Conservation (phyloP, 2,113 vertebrate genomes). For the Loxodonta africana region DNA sequence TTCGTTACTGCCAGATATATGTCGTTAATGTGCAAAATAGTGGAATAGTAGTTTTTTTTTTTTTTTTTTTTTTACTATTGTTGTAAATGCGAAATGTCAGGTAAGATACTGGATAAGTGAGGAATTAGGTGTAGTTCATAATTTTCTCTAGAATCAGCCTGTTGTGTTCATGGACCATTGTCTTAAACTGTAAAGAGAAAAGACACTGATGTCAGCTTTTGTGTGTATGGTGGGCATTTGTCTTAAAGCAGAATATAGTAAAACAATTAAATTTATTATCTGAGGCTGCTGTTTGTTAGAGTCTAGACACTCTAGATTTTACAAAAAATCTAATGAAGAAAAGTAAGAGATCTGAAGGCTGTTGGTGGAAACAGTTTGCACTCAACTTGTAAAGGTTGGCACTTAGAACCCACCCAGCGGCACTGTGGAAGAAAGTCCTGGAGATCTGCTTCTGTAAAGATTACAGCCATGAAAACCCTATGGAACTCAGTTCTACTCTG, state of each 20-base stretch:
- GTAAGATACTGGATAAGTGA: too few relatives aligned
- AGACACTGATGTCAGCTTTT: neutral
- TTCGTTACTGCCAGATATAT: too few relatives aligned
- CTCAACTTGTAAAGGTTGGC: neutral
- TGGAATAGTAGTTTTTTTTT: too few relatives aligned
- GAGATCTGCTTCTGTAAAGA: neutral
- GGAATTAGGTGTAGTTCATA: neutral
- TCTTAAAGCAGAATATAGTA: neutral
- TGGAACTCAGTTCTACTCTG: too few relatives aligned
- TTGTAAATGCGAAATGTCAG: too few relatives aligned
- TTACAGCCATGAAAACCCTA: too few relatives aligned
- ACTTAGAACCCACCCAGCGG: neutral
- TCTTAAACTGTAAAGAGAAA: constrained; percentile 41
- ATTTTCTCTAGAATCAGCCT: neutral
- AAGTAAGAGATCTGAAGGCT: constrained; percentile 25
- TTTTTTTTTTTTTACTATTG: too few relatives aligned
- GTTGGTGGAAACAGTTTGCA: neutral
- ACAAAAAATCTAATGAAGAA: constrained; percentile 16
- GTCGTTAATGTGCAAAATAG: too few relatives aligned
- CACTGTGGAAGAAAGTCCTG: neutral
- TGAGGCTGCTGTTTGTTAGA: neutral
- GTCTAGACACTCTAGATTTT: neutral
- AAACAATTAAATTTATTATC: constrained; percentile 37
- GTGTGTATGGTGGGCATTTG: neutral
- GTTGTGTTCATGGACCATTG: neutral